Evolutionary conservation across 1,140 invertebrate genomes (phyloP).

Genomic region (Eubasilissa regina): DNA sequence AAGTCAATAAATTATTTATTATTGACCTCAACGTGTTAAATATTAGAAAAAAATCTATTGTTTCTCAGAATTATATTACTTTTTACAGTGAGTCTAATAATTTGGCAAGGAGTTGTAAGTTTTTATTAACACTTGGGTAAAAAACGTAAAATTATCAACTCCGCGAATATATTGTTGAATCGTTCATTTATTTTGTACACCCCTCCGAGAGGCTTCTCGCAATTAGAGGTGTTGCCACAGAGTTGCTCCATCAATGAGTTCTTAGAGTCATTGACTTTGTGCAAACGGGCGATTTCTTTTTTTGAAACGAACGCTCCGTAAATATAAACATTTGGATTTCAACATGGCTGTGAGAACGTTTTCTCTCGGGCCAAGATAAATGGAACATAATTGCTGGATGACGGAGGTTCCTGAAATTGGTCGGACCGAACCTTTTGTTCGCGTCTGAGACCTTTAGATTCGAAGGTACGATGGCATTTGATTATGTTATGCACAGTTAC

Average conservation of each 20-base stretch:
- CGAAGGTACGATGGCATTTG: background rate
- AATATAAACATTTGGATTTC: slow-evolving; percentile 46
- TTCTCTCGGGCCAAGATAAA: slow-evolving; percentile 38
- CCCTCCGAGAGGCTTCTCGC: slow-evolving; percentile 8
- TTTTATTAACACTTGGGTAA: too few species aligned
- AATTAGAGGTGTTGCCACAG: slow-evolving; percentile 12
- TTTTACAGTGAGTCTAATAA: too few species aligned
- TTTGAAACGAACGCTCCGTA: slow-evolving; percentile 39
- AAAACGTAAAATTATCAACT: too few species aligned
- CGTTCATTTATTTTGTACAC: background rate
- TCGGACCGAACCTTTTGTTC: slow-evolving; percentile 10
- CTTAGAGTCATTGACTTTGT: slow-evolving; percentile 36
- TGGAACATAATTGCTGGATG: slow-evolving; percentile 35
- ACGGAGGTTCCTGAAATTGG: slow-evolving; percentile 2
- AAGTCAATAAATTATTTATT: too few species aligned
- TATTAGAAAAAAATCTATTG: too few species aligned
- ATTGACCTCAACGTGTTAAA: too few species aligned
- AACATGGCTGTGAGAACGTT: slow-evolving; percentile 42
- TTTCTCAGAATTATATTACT: too few species aligned
- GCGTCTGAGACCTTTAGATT: background rate
- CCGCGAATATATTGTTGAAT: too few species aligned
- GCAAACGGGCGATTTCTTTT: slow-evolving; percentile 44
- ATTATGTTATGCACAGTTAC: too few species aligned
- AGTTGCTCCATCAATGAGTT: slow-evolving; percentile 38
- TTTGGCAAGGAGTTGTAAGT: too few species aligned